Base-by-base conservation (phyloP, 2,113 vertebrate genomes). In the Nerophis ophidion region DNA sequence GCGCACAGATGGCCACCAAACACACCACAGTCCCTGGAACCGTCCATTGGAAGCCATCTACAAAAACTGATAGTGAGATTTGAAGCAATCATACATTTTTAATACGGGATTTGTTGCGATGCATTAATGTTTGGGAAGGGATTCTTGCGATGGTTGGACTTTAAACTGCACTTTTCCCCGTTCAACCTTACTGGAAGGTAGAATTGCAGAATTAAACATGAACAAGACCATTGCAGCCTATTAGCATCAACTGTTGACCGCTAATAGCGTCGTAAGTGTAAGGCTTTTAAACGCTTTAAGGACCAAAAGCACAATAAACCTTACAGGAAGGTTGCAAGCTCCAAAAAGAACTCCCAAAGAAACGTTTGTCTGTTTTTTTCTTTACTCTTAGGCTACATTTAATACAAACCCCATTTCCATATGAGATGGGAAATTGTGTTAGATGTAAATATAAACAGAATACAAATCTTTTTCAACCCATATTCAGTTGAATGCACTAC, bases 1-100 rank as follows among this genome's bases (percentile, higher is more conserved):
- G 19, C n/a, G 69, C 78, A 79, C 84, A 86, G 83, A 85, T 86
- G 83, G 80, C 53, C 61, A 71, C 50, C 60, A 13, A n/a, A 10
- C 62, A 70, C 66, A 59, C 47, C 35, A 44, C 42, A 60, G 56
- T 49, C 66, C 45, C 35, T n/a, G 48, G 56, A 66, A 78, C 74
- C 63, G 74, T 74, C 8, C 76, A 57, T 15, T 65, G 48, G 71
- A 68, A 74, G 35, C 56, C 48, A 73, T 72, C 40, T 57, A 48
- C 63, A 71, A 53, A 64, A 48, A n/a, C 3, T 47, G 16, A 52
- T 11, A 38, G 8, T 55, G 12, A 69, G 8, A 58, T 70, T 6
- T 47, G 33, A 57, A 65, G 5, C 17, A 70, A 63, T 12, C 40
- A 12, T 12, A 34, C 26, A 44, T 51, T 48, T 0, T 4, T 56